Evolutionary conservation across 92 coral and sea anemone genomes (phyloP), one percentile per base, ranked within the genome.

Genomic region (Isaurus tuberculatus): DNA sequence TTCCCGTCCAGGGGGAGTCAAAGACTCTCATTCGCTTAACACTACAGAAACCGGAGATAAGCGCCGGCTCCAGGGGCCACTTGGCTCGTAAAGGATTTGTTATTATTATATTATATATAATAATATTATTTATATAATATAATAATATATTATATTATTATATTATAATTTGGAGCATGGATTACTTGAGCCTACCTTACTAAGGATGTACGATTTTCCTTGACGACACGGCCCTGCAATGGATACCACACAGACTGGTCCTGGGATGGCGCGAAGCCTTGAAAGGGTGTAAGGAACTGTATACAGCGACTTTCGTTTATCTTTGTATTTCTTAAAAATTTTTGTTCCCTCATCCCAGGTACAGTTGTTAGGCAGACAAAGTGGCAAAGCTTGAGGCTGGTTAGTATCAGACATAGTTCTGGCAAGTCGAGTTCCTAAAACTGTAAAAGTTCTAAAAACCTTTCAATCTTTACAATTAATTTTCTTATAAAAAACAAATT

Each of bases 201-300:
- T 74, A 1, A 91, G 30, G 37, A 91, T 70, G 84, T 85, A 91
- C 2, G 94, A 91, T 73, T 91, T 91, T 5, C 94, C 94, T 10
- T 86, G 72, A 28, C 94, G 83, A 22, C 79, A 87, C 53, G 91
- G 83, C 16, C 94, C 94, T 0, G 88, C 90, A 0, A 91, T 88
- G 19, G 94, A 85, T 9, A 91, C 88, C 53, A 88, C 92, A 34
- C 90, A 87, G 4, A 91, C 81, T 0, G 88, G 86, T 34, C 87
- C 95, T 29, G 80, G 80, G 16, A 74, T 74, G 19, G 80, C 80
- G 65, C 80, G 80, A 14, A 74, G 46, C 42, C 80, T 49, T 43
- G 80, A 51, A 28, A 74, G 28, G 22, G 80, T 74, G 80, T 74
- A 74, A 22, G 48, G 65, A 40, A 74, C 80, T 6, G 80, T 74